Evolutionary conservation across 2,888 invertebrate species (phyloP).

Genomic region (Byasa hedistus): DNA sequence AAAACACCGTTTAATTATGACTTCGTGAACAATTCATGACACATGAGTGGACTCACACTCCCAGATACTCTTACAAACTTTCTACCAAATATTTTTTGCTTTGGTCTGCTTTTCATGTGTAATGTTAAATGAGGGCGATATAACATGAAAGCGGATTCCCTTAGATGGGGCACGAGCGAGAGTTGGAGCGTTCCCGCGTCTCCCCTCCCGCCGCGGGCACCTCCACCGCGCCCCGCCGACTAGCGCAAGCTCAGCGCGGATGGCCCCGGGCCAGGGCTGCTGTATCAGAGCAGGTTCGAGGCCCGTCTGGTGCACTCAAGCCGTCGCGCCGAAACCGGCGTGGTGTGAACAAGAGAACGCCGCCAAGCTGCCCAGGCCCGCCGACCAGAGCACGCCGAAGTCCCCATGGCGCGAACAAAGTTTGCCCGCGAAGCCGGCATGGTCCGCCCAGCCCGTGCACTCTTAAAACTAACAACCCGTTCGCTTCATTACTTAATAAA

Average conservation of each 20-base stretch:
- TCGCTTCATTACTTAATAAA: constrained; percentile 8
- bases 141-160: not conserved
- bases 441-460: constrained; percentile 12
- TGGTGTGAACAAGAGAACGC: constrained; percentile 12
- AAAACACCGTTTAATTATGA: not conserved
- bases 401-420: constrained; percentile 1
- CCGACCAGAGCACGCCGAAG: not conserved
- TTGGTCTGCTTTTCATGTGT: not conserved
- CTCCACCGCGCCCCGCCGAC: constrained; percentile 68
- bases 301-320: constrained; percentile 10
- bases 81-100: not conserved
- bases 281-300: not conserved
- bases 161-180: constrained; percentile 68
- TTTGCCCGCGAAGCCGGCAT: constrained; percentile 5
- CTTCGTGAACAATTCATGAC: not conserved
- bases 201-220: constrained; percentile 74
- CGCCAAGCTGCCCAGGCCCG: not conserved
- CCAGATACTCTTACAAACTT: not conserved
- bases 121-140: not conserved
- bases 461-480: constrained; percentile 10
- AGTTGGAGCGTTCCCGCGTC: constrained; percentile 77
- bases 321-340: constrained; percentile 14
- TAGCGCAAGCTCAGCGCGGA: constrained; percentile 44
- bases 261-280: not conserved
- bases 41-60: not conserved